Conservation (phyloP, 2,113 vertebrate species). For the Pimephales promelas region DNA sequence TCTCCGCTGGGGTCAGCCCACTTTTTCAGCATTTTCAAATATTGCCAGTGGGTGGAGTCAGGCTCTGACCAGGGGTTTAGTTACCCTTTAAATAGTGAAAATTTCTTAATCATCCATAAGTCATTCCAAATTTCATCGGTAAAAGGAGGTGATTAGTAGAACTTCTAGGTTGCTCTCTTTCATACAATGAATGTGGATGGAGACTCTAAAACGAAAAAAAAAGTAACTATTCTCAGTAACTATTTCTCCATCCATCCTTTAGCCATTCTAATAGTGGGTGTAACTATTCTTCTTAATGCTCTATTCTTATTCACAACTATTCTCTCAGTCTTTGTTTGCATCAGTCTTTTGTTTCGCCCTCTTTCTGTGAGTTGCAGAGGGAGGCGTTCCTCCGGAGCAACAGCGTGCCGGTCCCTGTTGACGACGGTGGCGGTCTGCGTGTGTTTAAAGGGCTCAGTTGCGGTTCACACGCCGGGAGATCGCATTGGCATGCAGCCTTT, state of each 20-base stretch:
- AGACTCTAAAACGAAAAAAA: too few relatives aligned
- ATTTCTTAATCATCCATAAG: not conserved
- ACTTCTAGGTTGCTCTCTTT: not conserved
- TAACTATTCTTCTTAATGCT: not conserved
- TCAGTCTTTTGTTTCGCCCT: not conserved
- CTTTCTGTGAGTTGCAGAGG: not conserved
- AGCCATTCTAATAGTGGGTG: not conserved
- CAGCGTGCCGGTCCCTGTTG: slow-evolving; percentile 16
- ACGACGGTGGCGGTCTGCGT: slow-evolving; percentile 38
- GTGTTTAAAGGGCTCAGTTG: slow-evolving; percentile 36
- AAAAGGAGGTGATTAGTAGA: not conserved
- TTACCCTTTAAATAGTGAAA: too few relatives aligned
- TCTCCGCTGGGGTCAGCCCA: too few relatives aligned
- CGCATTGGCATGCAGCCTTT: slow-evolving; percentile 56
- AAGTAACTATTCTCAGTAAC: not conserved
- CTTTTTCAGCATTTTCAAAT: too few relatives aligned
- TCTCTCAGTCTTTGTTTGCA: not conserved
- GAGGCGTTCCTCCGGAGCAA: slow-evolving; percentile 30
- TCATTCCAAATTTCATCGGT: not conserved
- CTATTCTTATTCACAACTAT: slow-evolving; percentile 13
- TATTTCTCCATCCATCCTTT: slow-evolving; percentile 5
- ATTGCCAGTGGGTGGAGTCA: too few relatives aligned
- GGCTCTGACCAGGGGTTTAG: too few relatives aligned
- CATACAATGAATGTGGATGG: not conserved
- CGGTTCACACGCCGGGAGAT: slow-evolving; percentile 45